Conservation (phyloP, 2,888 invertebrate genomes). For the Schizotus pectinicornis region DNA sequence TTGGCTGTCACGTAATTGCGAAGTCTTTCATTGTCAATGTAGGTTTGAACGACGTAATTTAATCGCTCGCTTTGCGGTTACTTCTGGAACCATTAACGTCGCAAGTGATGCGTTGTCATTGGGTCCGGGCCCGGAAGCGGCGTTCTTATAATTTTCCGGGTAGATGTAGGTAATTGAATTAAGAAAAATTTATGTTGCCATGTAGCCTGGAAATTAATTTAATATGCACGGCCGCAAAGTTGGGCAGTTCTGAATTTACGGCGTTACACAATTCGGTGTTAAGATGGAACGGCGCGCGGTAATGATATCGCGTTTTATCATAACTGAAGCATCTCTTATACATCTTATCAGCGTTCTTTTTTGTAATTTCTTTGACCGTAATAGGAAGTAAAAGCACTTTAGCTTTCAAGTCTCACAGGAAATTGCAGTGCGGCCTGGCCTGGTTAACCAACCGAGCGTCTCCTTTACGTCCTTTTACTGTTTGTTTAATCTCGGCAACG, state of each 20-base stretch:
- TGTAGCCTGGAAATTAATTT: neutral
- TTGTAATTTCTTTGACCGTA: slow-evolving; percentile 47
- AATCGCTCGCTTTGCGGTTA: too few relatives aligned
- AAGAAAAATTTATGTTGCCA: too few relatives aligned
- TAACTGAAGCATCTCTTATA: slow-evolving; percentile 43
- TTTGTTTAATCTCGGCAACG: slow-evolving; percentile 37
- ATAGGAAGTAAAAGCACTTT: slow-evolving; percentile 50
- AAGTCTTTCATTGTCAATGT: too few relatives aligned
- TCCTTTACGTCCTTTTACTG: slow-evolving; percentile 30
- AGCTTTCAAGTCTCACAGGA: slow-evolving; percentile 49
- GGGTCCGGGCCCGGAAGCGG: too few relatives aligned
- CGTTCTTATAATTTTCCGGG: too few relatives aligned
- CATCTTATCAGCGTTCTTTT: slow-evolving; percentile 43
- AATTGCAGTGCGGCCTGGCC: slow-evolving; percentile 43
- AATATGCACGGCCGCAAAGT: neutral
- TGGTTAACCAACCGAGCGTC: slow-evolving; percentile 35
- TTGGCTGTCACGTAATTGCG: too few relatives aligned
- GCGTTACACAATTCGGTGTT: slow-evolving; percentile 1
- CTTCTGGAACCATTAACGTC: too few relatives aligned
- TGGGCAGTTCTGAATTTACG: neutral
- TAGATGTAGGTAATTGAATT: too few relatives aligned
- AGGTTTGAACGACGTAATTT: too few relatives aligned
- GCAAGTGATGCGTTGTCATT: too few relatives aligned
- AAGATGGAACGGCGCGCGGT: slow-evolving; percentile 4
- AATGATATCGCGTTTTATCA: slow-evolving; percentile 43